These are phyloP conservation scores for Pithys albifrons DNA, from an alignment of 2,113 vertebrate species.

Conservation along the genomic window DNA sequence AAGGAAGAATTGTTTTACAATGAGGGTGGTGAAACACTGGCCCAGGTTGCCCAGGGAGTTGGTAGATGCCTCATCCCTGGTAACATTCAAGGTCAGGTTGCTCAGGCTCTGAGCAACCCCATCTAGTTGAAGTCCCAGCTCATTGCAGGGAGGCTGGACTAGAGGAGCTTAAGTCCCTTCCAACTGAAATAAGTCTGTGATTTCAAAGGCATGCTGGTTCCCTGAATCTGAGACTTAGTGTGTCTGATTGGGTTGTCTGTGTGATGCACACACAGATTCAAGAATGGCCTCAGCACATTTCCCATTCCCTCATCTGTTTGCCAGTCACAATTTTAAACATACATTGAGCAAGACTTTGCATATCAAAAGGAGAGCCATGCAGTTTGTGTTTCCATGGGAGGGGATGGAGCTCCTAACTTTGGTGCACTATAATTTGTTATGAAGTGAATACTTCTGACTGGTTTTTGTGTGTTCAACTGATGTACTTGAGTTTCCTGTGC, in stretches of 20 bases:
- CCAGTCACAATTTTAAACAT: background rate
- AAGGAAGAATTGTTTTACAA: rapidly evolving
- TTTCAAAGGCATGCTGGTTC: background rate
- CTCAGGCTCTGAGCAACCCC: background rate
- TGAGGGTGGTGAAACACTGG: background rate
- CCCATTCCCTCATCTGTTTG: background rate
- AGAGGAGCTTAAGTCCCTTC: background rate
- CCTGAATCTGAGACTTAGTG: background rate
- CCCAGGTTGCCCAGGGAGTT: background rate
- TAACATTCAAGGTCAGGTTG: background rate
- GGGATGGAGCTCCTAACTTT: background rate
- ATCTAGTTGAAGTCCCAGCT: background rate
- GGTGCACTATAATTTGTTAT: background rate
- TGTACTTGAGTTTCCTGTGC: background rate
- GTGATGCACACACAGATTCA: background rate
- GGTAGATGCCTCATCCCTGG: background rate
- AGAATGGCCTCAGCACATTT: background rate
- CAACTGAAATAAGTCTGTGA: background rate
- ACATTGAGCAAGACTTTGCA: background rate
- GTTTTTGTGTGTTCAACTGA: background rate
- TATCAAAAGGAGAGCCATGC: background rate
- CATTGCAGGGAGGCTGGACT: background rate
- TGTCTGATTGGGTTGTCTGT: background rate
- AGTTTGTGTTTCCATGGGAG: background rate
- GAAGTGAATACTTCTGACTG: background rate